Conservation (phyloP, 2,113 vertebrate species). For the Chaetodon trifascialis region DNA sequence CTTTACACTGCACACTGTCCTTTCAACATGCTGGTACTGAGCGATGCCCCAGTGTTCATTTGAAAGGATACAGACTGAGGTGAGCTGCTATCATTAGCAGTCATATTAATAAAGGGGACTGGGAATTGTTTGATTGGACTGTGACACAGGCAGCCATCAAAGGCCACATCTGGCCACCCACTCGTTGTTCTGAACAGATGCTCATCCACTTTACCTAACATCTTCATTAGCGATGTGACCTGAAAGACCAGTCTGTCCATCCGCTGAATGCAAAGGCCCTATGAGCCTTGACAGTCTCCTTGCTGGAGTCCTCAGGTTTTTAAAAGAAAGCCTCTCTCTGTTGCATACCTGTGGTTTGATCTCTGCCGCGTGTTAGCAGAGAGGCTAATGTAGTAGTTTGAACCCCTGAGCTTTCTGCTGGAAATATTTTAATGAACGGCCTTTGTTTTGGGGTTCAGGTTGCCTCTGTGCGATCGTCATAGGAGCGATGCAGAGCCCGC, state of each 20-base stretch:
- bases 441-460: constrained; percentile 79
- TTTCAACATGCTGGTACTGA: constrained; percentile 47
- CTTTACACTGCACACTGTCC: constrained; percentile 39
- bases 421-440: constrained; percentile 86
- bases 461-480: constrained; percentile 67
- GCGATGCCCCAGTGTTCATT: constrained; percentile 41
- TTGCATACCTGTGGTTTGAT: constrained; percentile 76
- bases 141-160: constrained; percentile 71
- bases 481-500: constrained; percentile 49
- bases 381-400: constrained; percentile 72
- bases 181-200: constrained; percentile 66
- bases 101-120: constrained; percentile 59
- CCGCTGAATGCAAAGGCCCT: constrained; percentile 48
- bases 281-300: constrained; percentile 57
- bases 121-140: constrained; percentile 62
- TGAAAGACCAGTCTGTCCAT: constrained; percentile 49
- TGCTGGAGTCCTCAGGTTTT: constrained; percentile 63
- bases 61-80: constrained; percentile 53
- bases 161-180: constrained; percentile 68
- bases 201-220: constrained; percentile 60
- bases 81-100: constrained; percentile 59
- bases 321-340: constrained; percentile 54
- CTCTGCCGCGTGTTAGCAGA: constrained; percentile 70
- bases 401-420: constrained; percentile 75
- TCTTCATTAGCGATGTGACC: constrained; percentile 76